phyloP scores from a whole-genome alignment of 2,888 invertebrate species.

The Lithodes maja region DNA sequence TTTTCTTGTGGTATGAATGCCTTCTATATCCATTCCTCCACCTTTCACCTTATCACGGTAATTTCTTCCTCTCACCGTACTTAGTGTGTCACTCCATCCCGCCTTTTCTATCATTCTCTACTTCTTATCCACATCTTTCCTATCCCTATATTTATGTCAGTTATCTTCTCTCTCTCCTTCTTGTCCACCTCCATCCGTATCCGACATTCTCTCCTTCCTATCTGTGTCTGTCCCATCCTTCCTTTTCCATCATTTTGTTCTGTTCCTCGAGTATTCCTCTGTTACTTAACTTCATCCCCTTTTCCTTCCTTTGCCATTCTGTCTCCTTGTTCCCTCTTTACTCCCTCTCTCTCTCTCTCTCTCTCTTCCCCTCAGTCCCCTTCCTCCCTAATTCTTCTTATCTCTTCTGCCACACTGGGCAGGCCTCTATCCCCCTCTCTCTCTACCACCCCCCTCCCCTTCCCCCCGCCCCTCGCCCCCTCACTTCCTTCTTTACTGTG shows the following conservation, averaged over 20 bases:
- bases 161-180: no score
- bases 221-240: not conserved
- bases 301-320: not conserved
- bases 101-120: no score
- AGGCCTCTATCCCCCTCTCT: not conserved
- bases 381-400: not conserved
- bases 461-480: not conserved
- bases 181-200: no score
- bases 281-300: not conserved
- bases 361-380: not conserved
- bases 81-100: no score
- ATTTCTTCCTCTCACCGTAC: no score
- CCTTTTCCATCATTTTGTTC: not conserved
- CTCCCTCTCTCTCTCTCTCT: constrained; percentile 14
- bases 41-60: no score
- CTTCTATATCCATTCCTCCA: no score
- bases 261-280: not conserved
- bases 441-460: not conserved
- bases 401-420: not conserved
- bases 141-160: no score
- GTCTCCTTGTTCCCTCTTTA: not conserved
- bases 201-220: not conserved
- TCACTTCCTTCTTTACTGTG: not conserved
- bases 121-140: no score
- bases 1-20: no score